Conservation (phyloP, 2,113 vertebrate species). For the Cynopterus brachyotis region DNA sequence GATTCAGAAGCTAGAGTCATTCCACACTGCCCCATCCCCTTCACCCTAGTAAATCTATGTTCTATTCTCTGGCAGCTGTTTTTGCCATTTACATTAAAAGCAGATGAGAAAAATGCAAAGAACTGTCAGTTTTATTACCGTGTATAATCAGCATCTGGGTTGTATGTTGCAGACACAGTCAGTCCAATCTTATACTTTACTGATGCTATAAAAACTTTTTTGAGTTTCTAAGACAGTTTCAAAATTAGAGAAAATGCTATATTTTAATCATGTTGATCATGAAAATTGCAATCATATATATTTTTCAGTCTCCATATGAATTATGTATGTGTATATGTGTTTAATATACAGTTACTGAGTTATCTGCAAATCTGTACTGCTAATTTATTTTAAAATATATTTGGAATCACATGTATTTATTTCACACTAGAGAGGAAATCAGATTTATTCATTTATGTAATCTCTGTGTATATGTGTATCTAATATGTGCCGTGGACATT, state of each 20-base stretch:
- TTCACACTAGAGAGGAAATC: background rate
- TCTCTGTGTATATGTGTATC: background rate
- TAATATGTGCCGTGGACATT: background rate
- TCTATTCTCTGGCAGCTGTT: conserved; percentile 81
- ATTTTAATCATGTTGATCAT: conserved; percentile 55
- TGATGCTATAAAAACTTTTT: conserved; percentile 70
- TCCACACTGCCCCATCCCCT: background rate
- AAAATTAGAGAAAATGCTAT: conserved; percentile 22
- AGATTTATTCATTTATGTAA: background rate
- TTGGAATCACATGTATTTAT: background rate
- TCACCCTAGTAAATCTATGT: conserved; percentile 69
- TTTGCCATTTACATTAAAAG: conserved; percentile 84
- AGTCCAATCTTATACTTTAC: conserved; percentile 65
- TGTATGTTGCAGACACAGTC: conserved; percentile 72
- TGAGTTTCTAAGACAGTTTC: conserved; percentile 61
- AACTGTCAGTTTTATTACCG: conserved; percentile 83
- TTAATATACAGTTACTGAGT: background rate
- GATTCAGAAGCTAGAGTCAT: conserved; percentile 70
- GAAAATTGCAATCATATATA: conserved; percentile 28
- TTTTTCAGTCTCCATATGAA: background rate
- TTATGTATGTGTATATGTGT: background rate
- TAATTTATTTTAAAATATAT: conserved; percentile 1
- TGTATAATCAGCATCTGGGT: conserved; percentile 84
- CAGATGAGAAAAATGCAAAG: conserved; percentile 83
- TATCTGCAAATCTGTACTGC: background rate